phyloP scores from a whole-genome alignment of 1,140 invertebrate genomes.

The Drosophila ogumai region DNA sequence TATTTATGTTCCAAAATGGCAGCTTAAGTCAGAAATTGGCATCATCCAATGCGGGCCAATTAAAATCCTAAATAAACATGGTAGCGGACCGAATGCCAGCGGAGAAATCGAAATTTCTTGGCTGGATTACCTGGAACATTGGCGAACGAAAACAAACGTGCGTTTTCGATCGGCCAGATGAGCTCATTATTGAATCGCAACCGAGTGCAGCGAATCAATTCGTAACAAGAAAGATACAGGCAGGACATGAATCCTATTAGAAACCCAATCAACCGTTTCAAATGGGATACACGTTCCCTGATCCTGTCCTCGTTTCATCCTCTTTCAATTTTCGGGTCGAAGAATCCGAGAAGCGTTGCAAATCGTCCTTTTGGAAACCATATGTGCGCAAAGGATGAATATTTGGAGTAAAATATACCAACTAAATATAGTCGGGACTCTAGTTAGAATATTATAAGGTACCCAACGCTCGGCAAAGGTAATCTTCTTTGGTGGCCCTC shows the following conservation, averaged over 20 bases:
- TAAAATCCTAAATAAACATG: slow-evolving; percentile 37
- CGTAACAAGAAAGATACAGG: slow-evolving; percentile 28
- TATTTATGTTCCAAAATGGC: background rate
- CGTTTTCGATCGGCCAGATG: slow-evolving; percentile 30
- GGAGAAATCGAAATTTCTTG: slow-evolving; percentile 73
- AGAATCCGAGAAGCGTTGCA: slow-evolving; percentile 44
- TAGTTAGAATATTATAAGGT: slow-evolving; percentile 8
- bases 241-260: slow-evolving; percentile 63
- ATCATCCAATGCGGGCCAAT: slow-evolving; percentile 23
- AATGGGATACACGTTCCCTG: slow-evolving; percentile 57
- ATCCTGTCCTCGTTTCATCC: slow-evolving; percentile 21
- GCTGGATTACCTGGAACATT: slow-evolving; percentile 76
- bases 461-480: background rate
- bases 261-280: slow-evolving; percentile 74
- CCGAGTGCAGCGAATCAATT: slow-evolving; percentile 75
- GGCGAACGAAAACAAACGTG: slow-evolving; percentile 68
- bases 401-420: background rate
- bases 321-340: slow-evolving; percentile 29
- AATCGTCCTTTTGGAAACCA: slow-evolving; percentile 28
- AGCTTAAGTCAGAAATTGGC: slow-evolving; percentile 8
- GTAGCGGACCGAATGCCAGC: slow-evolving; percentile 48
- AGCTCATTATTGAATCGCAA: slow-evolving; percentile 72
- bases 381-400: slow-evolving; percentile 11
- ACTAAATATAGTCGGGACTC: slow-evolving; percentile 14
- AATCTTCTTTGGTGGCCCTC: slow-evolving; percentile 52